Base-by-base conservation (phyloP, 2,113 vertebrate species). In the Larimichthys crocea region DNA sequence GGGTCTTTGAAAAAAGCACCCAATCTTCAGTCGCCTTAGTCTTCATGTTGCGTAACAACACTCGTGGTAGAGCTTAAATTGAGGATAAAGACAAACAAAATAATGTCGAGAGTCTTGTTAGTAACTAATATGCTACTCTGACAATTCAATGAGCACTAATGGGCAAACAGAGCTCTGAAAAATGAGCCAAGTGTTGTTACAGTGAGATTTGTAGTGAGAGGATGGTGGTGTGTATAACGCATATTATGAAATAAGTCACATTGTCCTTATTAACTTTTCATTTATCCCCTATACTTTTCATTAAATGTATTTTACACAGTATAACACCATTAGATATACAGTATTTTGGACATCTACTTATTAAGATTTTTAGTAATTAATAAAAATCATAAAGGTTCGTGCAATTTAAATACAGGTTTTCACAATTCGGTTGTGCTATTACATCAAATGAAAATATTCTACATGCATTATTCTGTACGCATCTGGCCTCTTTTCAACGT, bases 41-140 rank as follows among this genome's bases (percentile, higher is more conserved):
- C 60, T 88, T 79, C 81, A 16, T 67, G 55, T 84, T 84, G 71
- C 8, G 11, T 82, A 86, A 88, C 50, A 56, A 29, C 59, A 64
- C 44, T 63, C 0, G 3, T 74, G 72, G 78, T 31, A 1, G 49
- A 73, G 80, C 65, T 76, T 79, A 61, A 78, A 75, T 19, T 2
- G 24, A 66, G 29, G 80, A 67, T 3, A 55, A 22, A 57, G 65
- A 48, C 44, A 57, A 66, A 70, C 19, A 60, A 1, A 87, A 71
- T 53, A 78, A 82, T 62, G 56, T 57, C 79, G 67, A 15, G 11
- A 76, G 78, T 62, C 40, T 49, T 73, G 50, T 84, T 50, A 42
- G 19, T 15, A 26, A 20, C 40, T 68, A 1, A 56, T 80, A 56
- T 75, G n/a, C 46, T 61, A 42, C 2, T 57, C 22, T 66, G 52